Evolutionary conservation across 2,797 vertebrate genomes (phyloP).

Genomic region (Melanotaenia trifasciata): DNA sequence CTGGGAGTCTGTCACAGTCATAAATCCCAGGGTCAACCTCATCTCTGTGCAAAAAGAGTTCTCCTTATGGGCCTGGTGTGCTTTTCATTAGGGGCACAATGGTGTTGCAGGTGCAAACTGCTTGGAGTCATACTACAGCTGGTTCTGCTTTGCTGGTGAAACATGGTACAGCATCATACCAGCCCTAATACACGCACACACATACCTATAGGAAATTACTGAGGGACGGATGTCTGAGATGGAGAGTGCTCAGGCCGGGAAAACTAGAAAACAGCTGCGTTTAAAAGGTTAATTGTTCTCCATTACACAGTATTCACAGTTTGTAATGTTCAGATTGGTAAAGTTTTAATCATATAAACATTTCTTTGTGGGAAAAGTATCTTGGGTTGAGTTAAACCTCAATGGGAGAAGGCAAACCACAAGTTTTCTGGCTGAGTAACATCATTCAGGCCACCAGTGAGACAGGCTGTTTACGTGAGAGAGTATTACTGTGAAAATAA

Average conservation of each 20-base stretch:
- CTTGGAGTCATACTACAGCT: conserved; percentile 52
- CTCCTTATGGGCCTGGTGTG: conserved; percentile 47
- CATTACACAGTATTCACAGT: conserved; percentile 15
- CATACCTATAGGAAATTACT: conserved; percentile 5
- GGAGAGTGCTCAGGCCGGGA: conserved; percentile 17
- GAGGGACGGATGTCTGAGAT: conserved; percentile 16
- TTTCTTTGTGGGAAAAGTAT: conserved; percentile 13
- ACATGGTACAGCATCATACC: conserved; percentile 28
- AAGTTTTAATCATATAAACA: conserved; percentile 27
- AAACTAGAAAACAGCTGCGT: conserved; percentile 43
- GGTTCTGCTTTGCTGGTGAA: conserved; percentile 60
- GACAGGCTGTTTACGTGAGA: conserved; percentile 21
- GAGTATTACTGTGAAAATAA: conserved; percentile 13
- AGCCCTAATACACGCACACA: conserved; percentile 6
- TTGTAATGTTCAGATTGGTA: conserved; percentile 20
- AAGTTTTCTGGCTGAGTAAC: conserved; percentile 19
- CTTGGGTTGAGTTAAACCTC: conserved; percentile 28
- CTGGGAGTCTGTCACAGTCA: conserved; percentile 38
- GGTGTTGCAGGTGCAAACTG: conserved; percentile 72
- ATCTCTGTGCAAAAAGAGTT: conserved; percentile 38
- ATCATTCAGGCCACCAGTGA: conserved; percentile 13
- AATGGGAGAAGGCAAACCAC: conserved; percentile 12
- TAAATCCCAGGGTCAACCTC: conserved; percentile 58
- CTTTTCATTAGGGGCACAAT: conserved; percentile 70
- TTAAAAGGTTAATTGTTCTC: conserved; percentile 1